Percentiles rank a stretch among this genome's conserved stretches.
phyloP scores from a whole-genome alignment of 2,113 vertebrate genomes.

The Procavia capensis region DNA sequence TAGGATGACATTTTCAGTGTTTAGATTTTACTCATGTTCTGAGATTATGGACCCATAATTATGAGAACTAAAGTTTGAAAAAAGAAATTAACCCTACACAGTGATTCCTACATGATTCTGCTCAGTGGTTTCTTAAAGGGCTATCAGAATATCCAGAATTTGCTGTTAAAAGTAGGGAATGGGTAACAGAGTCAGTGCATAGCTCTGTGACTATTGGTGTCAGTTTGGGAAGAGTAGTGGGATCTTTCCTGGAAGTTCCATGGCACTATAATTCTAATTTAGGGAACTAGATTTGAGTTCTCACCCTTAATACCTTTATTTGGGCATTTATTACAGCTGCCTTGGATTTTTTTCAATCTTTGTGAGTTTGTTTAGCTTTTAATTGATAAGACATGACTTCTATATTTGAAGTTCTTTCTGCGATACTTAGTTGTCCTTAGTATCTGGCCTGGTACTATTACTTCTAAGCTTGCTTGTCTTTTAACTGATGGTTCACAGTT shows the following conservation, averaged over 20 bases:
- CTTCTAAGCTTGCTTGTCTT: neutral
- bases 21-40: neutral
- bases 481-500: neutral
- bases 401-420: neutral
- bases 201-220: neutral
- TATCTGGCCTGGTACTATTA: neutral
- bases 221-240: neutral
- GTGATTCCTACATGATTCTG: neutral
- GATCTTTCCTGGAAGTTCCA: neutral
- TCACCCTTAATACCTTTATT: neutral
- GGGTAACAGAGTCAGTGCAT: neutral
- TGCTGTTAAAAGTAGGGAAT: neutral
- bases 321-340: neutral
- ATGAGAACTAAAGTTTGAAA: constrained; percentile 13
- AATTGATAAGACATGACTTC: neutral
- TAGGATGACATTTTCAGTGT: neutral
- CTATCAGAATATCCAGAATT: neutral
- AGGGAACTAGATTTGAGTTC: neutral
- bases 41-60: neutral
- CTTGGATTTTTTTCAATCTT: neutral
- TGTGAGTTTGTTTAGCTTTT: neutral
- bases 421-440: neutral
- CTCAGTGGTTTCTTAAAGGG: neutral
- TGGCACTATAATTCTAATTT: neutral
- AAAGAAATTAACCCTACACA: neutral